Percentiles rank a stretch among this genome's conserved stretches.
These are phyloP conservation scores for Eurypyga helias DNA, from an alignment of 2,113 vertebrate species.

Conservation along the genomic window DNA sequence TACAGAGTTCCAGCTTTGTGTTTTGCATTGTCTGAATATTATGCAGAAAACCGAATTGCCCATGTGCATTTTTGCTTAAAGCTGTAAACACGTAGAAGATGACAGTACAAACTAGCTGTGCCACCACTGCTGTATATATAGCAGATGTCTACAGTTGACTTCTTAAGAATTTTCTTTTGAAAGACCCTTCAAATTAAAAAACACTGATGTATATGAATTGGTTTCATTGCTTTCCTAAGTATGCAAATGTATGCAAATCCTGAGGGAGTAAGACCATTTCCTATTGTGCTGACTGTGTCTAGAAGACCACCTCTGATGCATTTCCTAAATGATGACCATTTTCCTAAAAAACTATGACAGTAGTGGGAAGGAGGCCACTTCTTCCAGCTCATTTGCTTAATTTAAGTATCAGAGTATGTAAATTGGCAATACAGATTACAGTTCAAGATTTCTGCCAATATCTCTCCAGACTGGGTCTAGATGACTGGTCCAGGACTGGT, in stretches of 20 bases:
- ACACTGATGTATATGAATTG: background rate
- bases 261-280: background rate
- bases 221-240: background rate
- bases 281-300: background rate
- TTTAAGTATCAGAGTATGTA: background rate
- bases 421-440: background rate
- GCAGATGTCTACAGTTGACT: constrained; percentile 40
- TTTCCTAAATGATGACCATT: background rate
- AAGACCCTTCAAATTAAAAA: constrained; percentile 41
- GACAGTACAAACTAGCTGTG: constrained; percentile 16
- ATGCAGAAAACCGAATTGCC: constrained; percentile 51
- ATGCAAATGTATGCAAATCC: background rate
- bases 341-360: background rate
- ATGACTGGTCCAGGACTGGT: background rate
- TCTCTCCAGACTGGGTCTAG: background rate
- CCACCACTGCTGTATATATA: background rate
- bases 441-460: background rate
- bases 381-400: background rate
- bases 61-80: constrained; percentile 46
- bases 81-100: constrained; percentile 34
- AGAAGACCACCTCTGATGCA: background rate
- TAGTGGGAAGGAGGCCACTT: background rate
- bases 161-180: constrained; percentile 42
- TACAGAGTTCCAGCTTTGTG: constrained; percentile 37
- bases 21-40: constrained; percentile 56